A percentile compares a stretch with the other conserved stretches of the same genome.
Evolutionary conservation across 2,888 invertebrate genomes (phyloP).

Genomic region (Trilocha varians): DNA sequence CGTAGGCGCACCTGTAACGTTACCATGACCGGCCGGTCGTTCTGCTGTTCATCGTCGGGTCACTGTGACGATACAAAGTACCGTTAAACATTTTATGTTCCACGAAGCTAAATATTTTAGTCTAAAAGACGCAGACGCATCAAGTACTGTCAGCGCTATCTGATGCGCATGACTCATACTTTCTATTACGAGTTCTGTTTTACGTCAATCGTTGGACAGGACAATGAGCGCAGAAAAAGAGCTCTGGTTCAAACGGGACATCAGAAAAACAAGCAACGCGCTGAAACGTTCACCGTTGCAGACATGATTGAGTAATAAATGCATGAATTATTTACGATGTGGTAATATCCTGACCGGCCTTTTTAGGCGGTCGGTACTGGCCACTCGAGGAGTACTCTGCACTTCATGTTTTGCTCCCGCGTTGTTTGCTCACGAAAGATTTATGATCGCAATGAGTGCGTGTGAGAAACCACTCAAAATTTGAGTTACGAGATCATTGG

Average conservation of each 20-base stretch:
- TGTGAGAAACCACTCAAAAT: background rate
- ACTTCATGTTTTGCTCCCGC: constrained; percentile 26
- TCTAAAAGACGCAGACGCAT: constrained; percentile 13
- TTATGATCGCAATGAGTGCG: constrained; percentile 19
- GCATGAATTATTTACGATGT: constrained; percentile 69
- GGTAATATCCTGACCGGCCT: constrained; percentile 50
- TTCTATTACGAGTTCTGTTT: constrained; percentile 6
- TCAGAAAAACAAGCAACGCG: constrained; percentile 32
- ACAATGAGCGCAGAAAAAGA: constrained; percentile 51
- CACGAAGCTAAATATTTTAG: constrained; percentile 12
- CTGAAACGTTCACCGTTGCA: constrained; percentile 53
- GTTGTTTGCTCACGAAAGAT: constrained; percentile 28
- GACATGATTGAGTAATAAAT: constrained; percentile 64
- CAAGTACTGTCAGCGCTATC: constrained; percentile 17
- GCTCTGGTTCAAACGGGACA: constrained; percentile 28
- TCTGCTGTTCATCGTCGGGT: constrained; percentile 49
- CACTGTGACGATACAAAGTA: constrained; percentile 46
- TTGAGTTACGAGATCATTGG: background rate
- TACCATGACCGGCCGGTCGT: constrained; percentile 44
- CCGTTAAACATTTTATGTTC: constrained; percentile 42
- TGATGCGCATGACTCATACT: constrained; percentile 11
- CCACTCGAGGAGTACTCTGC: constrained; percentile 23
- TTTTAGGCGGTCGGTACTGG: constrained; percentile 38
- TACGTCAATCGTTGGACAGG: constrained; percentile 33
- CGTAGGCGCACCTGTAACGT: constrained; percentile 56